Percentiles rank a stretch among this genome's conserved stretches.
Conservation (phyloP, 2,113 vertebrate genomes). For the Gavia stellata region DNA sequence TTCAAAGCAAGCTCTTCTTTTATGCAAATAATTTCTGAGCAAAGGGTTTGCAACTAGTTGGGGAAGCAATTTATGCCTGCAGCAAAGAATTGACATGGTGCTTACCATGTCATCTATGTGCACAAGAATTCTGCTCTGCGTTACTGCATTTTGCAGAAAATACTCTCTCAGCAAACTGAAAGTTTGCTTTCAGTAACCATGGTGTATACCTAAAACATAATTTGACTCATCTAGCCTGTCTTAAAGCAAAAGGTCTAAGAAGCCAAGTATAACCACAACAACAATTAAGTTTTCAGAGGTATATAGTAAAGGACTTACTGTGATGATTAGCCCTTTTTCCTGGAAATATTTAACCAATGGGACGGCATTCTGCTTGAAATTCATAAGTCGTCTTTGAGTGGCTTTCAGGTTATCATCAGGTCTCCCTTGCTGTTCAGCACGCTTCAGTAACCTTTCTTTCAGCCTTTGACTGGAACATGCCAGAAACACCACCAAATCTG, state of each 20-base stretch:
- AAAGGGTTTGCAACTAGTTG: background rate
- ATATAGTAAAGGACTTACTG: constrained; percentile 75
- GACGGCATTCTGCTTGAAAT: constrained; percentile 94
- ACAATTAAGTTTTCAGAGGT: background rate
- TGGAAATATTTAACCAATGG: constrained; percentile 97
- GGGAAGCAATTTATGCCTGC: background rate
- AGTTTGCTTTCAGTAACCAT: background rate
- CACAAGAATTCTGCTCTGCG: background rate
- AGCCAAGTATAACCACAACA: background rate
- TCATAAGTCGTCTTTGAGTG: constrained; percentile 89
- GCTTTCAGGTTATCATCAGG: constrained; percentile 97
- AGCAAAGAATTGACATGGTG: background rate
- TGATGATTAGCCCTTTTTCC: constrained; percentile 91
- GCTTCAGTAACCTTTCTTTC: constrained; percentile 89
- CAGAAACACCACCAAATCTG: constrained; percentile 95
- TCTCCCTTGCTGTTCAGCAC: constrained; percentile 91
- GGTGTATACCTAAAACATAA: background rate
- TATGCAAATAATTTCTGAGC: background rate
- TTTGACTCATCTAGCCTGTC: background rate
- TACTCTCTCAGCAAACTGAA: background rate
- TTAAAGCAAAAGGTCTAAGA: background rate
- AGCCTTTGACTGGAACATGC: constrained; percentile 89
- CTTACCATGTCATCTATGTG: background rate
- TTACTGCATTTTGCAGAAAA: background rate
- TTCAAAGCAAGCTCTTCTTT: background rate